Evolutionary conservation across 53 echinoderm and acorn worm genomes (phyloP), one percentile per base, ranked within the genome.

Genomic region (Patiria pectinifera): DNA sequence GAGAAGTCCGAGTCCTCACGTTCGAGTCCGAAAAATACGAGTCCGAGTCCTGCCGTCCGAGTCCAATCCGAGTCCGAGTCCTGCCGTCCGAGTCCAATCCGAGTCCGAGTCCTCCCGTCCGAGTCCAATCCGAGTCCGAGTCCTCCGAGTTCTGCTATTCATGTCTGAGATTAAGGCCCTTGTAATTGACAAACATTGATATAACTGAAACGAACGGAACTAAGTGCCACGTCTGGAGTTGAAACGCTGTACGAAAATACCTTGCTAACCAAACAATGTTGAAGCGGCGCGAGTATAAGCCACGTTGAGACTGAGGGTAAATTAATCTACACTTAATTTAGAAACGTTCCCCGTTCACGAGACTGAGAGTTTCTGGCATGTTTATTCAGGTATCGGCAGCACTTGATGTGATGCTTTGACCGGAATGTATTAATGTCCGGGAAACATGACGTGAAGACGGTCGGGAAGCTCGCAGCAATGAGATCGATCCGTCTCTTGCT

Each of bases 371-470:
- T 74, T 9, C 74, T 23, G 24, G 24, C 25, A 24, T 74, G 24
- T 74, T 74, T 74, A 21, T 24, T 74, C 24, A 24, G 74, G 74
- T 21, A 23, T 8, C 24, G 74, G 74, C 25, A 1, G 22, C 74
- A 74, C 25, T 74, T 74, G 22, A 74, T 16, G 22, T n/a, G 74
- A 78, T 78, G 47, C 47, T 47, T 78, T 78, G 79, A 78, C 79
- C 79, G 14, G 46, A 78, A 78, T 78, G 47, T 78, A 22, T 78
- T 78, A 78, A 78, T 78, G 47, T 13, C 79, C 47, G 45, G 79
- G 11, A 45, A 78, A 78, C 79, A 78, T 47, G 15, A 45, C 3
- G 47, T 4, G 79, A 78, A 78, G 47, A 78, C 79, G 11, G 46
- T 77, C 11, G 4, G 11, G 25, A 76, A 46, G 79, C 45, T 78